Evolutionary conservation across 2,113 vertebrate species (phyloP).

Genomic region (Megaptera novaeangliae): DNA sequence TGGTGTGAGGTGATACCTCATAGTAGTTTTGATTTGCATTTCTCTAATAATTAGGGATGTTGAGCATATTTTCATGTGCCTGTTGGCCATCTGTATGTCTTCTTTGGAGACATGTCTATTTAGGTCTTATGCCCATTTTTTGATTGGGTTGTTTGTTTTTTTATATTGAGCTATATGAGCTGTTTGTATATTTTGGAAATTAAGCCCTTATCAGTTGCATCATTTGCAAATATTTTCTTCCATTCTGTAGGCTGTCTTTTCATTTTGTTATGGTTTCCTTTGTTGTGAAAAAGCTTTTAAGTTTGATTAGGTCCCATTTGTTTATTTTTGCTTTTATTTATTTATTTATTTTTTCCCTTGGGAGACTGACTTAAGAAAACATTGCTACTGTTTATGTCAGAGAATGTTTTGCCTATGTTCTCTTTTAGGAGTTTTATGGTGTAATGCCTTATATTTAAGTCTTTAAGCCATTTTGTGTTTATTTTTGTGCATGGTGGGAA

Average conservation of each 20-base stretch:
- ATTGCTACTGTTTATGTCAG: neutral
- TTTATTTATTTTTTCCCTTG: neutral
- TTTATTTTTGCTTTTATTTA: neutral
- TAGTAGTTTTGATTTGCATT: neutral
- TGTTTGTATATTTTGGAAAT: neutral
- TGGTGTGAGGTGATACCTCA: neutral
- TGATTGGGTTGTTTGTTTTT: neutral
- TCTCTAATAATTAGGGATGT: neutral
- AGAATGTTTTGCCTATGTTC: no score
- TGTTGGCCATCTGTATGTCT: neutral
- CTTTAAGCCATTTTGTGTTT: no score
- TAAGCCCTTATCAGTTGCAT: neutral
- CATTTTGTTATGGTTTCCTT: neutral
- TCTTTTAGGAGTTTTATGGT: no score
- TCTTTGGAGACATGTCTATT: neutral
- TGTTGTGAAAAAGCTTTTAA: neutral
- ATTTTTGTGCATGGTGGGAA: no score
- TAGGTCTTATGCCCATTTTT: neutral
- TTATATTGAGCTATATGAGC: neutral
- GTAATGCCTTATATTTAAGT: no score
- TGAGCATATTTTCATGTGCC: neutral
- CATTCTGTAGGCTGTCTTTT: neutral
- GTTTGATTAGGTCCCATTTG: neutral
- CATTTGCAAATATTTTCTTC: neutral
- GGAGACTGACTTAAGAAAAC: neutral